Evolutionary conservation across 2,888 invertebrate genomes (phyloP).

Genomic region (Pachliopta kotzebuea): DNA sequence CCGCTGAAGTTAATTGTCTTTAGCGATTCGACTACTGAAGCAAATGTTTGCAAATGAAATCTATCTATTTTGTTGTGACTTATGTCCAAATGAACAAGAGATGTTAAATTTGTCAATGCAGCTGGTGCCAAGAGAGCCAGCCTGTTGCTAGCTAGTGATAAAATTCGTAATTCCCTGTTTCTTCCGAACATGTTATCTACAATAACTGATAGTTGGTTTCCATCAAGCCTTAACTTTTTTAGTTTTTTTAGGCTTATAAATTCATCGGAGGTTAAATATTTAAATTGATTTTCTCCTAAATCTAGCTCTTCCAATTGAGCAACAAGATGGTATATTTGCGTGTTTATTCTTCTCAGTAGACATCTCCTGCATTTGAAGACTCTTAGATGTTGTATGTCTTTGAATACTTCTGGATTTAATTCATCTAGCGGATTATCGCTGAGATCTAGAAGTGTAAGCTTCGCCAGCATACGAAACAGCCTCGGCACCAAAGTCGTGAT

Average conservation of each 20-base stretch:
- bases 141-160: conserved; percentile 86
- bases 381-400: conserved; percentile 86
- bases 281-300: conserved; percentile 88
- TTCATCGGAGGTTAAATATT: conserved; percentile 86
- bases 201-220: conserved; percentile 88
- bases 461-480: conserved; percentile 86
- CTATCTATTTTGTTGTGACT: conserved; percentile 87
- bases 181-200: conserved; percentile 85
- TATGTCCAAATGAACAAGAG: conserved; percentile 85
- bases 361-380: conserved; percentile 87
- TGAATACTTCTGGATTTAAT: conserved; percentile 89
- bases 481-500: conserved; percentile 85
- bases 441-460: conserved; percentile 85
- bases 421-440: conserved; percentile 87
- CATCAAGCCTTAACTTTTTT: conserved; percentile 84
- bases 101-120: conserved; percentile 86
- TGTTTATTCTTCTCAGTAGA: conserved; percentile 86
- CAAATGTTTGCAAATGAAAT: conserved; percentile 82
- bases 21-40: conserved; percentile 82
- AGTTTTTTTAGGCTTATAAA: conserved; percentile 85
- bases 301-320: conserved; percentile 87
- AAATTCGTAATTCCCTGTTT: conserved; percentile 74
- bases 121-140: conserved; percentile 87
- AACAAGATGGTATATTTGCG: conserved; percentile 88
- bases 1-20: conserved; percentile 85